A percentile compares a stretch with the other conserved stretches of the same genome.
These are phyloP conservation scores for Notodonta ziczac DNA, from an alignment of 2,888 invertebrate genomes.

Conservation along the genomic window DNA sequence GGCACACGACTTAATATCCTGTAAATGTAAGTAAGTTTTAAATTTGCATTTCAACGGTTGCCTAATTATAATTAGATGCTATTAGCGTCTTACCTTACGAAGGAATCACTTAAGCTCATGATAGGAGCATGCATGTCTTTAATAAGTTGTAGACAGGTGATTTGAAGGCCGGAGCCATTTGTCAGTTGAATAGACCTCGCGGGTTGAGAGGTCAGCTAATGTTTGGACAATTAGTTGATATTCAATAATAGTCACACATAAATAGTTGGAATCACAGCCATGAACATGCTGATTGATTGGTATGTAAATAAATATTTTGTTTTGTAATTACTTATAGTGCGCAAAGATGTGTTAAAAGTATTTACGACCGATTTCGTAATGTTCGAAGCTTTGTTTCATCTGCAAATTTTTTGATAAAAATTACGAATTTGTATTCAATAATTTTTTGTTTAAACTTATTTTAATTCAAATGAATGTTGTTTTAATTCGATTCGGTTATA, in stretches of 20 bases:
- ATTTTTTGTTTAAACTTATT: too few relatives aligned
- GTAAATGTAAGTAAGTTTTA: not conserved
- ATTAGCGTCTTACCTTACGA: not conserved
- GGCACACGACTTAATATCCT: not conserved
- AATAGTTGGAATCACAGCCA: not conserved
- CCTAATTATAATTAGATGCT: not conserved
- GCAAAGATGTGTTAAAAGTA: not conserved
- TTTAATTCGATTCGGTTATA: too few relatives aligned
- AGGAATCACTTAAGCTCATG: not conserved
- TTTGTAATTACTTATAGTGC: not conserved
- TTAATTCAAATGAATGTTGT: too few relatives aligned
- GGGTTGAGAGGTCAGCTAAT: constrained; percentile 36
- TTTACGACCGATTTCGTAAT: too few relatives aligned
- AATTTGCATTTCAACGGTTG: not conserved
- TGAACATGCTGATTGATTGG: not conserved
- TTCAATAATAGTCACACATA: constrained; percentile 11
- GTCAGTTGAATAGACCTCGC: constrained; percentile 34
- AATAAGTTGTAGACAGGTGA: constrained; percentile 17
- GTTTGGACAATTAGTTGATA: constrained; percentile 41
- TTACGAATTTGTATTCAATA: too few relatives aligned
- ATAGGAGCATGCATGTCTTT: not conserved
- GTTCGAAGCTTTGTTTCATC: not conserved
- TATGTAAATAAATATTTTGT: not conserved
- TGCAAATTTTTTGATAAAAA: not conserved
- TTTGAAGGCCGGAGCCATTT: constrained; percentile 34